These are phyloP conservation scores for Mycetomoellerius zeteki DNA, from an alignment of 1,140 invertebrate genomes.

Conservation along the genomic window DNA sequence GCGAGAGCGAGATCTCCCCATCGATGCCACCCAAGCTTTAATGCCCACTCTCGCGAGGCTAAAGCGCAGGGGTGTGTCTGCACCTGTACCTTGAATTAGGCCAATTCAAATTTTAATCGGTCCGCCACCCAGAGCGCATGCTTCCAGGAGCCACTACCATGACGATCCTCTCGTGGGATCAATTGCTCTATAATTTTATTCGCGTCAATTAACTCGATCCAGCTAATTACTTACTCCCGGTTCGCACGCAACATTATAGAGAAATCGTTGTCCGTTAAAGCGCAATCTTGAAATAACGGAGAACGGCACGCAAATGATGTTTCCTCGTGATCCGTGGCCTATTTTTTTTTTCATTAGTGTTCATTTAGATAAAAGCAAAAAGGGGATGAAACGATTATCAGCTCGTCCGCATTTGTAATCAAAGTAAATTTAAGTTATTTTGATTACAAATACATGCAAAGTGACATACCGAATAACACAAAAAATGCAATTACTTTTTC, in stretches of 20 bases:
- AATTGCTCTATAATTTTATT: constrained; percentile 55
- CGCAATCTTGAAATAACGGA: constrained; percentile 32
- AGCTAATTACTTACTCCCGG: constrained; percentile 41
- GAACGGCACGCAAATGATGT: neutral
- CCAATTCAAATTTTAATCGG: constrained; percentile 72
- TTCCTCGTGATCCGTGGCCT: neutral
- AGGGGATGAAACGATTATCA: neutral
- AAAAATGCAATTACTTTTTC: neutral
- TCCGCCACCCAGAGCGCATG: constrained; percentile 69
- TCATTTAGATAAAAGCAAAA: constrained; percentile 40
- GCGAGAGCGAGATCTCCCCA: constrained; percentile 43
- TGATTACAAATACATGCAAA: constrained; percentile 62
- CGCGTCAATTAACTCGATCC: constrained; percentile 48
- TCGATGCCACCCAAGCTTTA: constrained; percentile 60
- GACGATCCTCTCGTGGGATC: constrained; percentile 32
- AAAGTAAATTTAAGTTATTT: constrained; percentile 49
- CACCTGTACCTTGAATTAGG: constrained; percentile 71
- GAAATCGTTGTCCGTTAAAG: neutral
- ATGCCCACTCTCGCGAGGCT: constrained; percentile 51
- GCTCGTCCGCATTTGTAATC: constrained; percentile 72
- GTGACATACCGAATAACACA: constrained; percentile 11
- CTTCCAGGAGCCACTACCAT: constrained; percentile 41
- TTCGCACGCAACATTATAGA: constrained; percentile 2
- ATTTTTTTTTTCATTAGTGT: constrained; percentile 53
- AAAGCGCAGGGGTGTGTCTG: constrained; percentile 61